Evolutionary conservation across 1,140 invertebrate genomes (phyloP).

Genomic region (Patella vulgata): DNA sequence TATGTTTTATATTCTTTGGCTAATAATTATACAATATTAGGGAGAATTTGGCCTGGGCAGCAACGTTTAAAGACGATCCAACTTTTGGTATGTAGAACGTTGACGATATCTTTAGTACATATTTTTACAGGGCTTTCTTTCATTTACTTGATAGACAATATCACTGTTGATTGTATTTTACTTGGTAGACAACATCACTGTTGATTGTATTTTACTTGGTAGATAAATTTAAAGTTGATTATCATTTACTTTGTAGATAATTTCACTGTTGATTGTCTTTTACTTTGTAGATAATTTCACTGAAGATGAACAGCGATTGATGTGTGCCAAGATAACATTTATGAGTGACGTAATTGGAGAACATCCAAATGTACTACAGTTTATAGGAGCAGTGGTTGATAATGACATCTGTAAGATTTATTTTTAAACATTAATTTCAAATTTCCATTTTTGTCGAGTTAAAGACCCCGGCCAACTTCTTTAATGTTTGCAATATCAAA

Average conservation of each 20-base stretch:
- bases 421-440: not conserved
- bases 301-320: slow-evolving; percentile 27
- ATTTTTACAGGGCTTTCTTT: too few relatives aligned
- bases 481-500: too few relatives aligned
- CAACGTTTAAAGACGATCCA: too few relatives aligned
- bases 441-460: too few relatives aligned
- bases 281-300: slow-evolving; percentile 13
- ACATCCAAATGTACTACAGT: slow-evolving; percentile 33
- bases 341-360: slow-evolving; percentile 13
- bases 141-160: too few relatives aligned
- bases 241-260: not conserved
- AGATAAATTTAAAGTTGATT: not conserved
- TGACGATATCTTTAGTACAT: not conserved
- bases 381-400: slow-evolving; percentile 29
- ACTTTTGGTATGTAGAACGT: not conserved
- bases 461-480: too few relatives aligned
- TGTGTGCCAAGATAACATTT: slow-evolving; percentile 41
- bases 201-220: not conserved
- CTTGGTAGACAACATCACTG: too few relatives aligned
- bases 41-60: too few relatives aligned
- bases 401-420: slow-evolving; percentile 14
- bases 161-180: too few relatives aligned
- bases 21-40: not conserved
- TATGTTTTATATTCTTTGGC: not conserved
- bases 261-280: too few relatives aligned